These are phyloP conservation scores for Megaceryle maxima DNA, from an alignment of 2,113 vertebrate species.

Conservation along the genomic window DNA sequence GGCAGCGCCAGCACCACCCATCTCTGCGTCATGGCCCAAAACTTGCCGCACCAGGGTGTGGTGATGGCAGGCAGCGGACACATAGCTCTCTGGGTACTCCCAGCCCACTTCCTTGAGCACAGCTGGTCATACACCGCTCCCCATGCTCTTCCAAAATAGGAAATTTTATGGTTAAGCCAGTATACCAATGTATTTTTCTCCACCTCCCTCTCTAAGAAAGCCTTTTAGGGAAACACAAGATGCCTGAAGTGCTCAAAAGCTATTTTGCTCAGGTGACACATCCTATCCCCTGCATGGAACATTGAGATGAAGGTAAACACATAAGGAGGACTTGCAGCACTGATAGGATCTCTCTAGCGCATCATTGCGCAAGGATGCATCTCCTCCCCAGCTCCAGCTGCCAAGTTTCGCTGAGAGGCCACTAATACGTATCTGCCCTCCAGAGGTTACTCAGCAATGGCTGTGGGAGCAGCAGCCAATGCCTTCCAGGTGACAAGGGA, in stretches of 20 bases:
- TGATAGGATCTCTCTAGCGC: not conserved
- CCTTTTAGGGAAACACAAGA: not conserved
- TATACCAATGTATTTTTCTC: not conserved
- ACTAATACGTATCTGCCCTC: not conserved
- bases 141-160: not conserved
- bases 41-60: not conserved
- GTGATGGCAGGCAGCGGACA: fast-evolving
- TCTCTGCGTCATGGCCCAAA: not conserved
- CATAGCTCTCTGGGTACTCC: not conserved
- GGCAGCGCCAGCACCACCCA: not conserved
- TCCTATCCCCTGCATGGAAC: not conserved
- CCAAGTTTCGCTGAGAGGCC: slow-evolving; percentile 50
- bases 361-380: not conserved
- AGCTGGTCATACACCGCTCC: not conserved
- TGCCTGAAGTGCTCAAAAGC: not conserved
- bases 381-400: not conserved
- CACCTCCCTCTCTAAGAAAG: not conserved
- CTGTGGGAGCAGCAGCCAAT: not conserved
- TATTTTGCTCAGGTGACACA: not conserved
- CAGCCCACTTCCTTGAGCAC: not conserved
- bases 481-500: not conserved
- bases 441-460: not conserved
- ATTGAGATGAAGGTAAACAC: not conserved
- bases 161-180: not conserved
- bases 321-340: not conserved